Evolutionary conservation across 2,797 vertebrate genomes (phyloP).

Genomic region (Schizopygopsis malacanthus): DNA sequence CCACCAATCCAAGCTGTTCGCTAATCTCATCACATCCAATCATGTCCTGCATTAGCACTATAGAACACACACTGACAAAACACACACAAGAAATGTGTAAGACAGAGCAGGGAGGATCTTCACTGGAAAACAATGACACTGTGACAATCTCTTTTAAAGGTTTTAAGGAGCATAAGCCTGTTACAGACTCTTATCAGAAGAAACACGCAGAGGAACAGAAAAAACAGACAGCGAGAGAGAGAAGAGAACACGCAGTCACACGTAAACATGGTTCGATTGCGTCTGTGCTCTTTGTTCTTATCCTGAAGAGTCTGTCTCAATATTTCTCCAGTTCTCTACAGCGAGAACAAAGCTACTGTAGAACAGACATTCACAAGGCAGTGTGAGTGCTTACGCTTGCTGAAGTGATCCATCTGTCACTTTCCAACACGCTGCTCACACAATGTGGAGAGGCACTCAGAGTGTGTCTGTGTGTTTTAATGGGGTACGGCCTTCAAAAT

Average conservation of each 20-base stretch:
- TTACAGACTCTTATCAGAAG: slow-evolving; percentile 47
- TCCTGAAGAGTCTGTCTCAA: slow-evolving; percentile 52
- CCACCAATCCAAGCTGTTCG: slow-evolving; percentile 21
- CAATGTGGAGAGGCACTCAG: slow-evolving; percentile 17
- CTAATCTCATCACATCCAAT: slow-evolving; percentile 39
- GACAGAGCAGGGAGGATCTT: slow-evolving; percentile 20
- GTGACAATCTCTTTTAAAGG: slow-evolving; percentile 46
- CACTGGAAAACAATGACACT: slow-evolving; percentile 21
- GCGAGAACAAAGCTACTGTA: slow-evolving; percentile 52
- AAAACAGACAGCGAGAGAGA: not conserved
- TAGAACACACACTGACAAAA: not conserved
- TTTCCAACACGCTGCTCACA: slow-evolving; percentile 43
- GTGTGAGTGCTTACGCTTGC: slow-evolving; percentile 10
- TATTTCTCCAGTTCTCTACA: slow-evolving; percentile 44
- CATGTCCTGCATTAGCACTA: not conserved
- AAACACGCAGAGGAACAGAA: slow-evolving; percentile 39
- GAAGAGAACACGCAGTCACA: not conserved
- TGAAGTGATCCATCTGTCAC: slow-evolving; percentile 54
- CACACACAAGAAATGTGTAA: slow-evolving; percentile 22
- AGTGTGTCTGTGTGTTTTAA: slow-evolving; percentile 50
- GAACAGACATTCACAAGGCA: slow-evolving; percentile 43
- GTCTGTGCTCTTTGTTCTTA: slow-evolving; percentile 67
- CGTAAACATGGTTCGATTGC: not conserved
- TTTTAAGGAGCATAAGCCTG: slow-evolving; percentile 55
- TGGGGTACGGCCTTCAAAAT: slow-evolving; percentile 64